Conservation (phyloP, 2,113 vertebrate genomes). For the Oryzias melastigma region DNA sequence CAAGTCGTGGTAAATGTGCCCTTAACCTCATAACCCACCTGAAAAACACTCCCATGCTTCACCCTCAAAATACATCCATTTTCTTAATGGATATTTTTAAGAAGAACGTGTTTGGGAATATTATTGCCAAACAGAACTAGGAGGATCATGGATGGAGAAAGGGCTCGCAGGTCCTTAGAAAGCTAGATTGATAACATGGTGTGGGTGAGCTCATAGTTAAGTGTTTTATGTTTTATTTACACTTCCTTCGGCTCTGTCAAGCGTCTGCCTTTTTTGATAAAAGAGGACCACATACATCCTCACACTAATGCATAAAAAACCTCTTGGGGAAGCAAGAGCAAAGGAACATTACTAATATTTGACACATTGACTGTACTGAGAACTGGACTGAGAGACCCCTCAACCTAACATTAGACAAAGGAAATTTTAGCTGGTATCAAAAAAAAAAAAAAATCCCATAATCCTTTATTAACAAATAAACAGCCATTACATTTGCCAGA, state of each 20-base stretch:
- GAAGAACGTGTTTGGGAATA: conserved; percentile 52
- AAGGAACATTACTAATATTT: conserved; percentile 62
- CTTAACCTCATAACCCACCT: conserved; percentile 64
- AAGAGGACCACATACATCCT: conserved; percentile 66
- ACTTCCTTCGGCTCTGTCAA: conserved; percentile 60
- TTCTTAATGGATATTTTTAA: conserved; percentile 67
- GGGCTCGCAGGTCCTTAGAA: conserved; percentile 68
- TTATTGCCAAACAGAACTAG: conserved; percentile 32
- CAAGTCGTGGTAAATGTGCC: conserved; percentile 61
- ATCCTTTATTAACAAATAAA: no score
- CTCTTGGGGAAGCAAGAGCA: conserved; percentile 42
- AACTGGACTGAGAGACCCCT: no score
- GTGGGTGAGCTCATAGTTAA: conserved; percentile 82
- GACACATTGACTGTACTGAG: neutral
- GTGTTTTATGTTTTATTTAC: conserved; percentile 82
- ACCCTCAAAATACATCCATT: conserved; percentile 64
- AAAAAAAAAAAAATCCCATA: no score
- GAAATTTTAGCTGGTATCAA: no score
- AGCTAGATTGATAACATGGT: conserved; percentile 76
- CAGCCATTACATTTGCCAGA: no score
- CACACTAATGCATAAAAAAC: conserved; percentile 75
- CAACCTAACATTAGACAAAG: no score
- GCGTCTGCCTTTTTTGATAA: conserved; percentile 64
- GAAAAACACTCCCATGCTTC: conserved; percentile 64
- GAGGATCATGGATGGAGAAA: conserved; percentile 51